Percentiles rank a stretch among this genome's conserved stretches.
These are phyloP conservation scores for Chloromyia formosa DNA, from an alignment of 2,888 invertebrate species.

Conservation along the genomic window DNA sequence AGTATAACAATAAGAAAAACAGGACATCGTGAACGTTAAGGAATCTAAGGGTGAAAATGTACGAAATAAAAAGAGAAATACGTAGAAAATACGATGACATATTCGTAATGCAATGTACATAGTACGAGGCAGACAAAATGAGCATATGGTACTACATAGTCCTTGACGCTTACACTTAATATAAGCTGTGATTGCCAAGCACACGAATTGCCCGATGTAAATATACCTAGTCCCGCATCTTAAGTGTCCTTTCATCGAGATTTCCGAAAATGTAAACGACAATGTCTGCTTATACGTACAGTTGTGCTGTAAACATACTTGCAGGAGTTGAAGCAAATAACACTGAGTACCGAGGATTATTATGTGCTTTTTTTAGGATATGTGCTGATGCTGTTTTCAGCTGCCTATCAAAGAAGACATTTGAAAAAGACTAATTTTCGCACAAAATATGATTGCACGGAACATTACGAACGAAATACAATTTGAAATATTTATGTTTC, in stretches of 20 bases:
- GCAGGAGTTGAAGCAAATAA: no score
- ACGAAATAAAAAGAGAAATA: conserved; percentile 11
- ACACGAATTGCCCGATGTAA: neutral
- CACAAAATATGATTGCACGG: neutral
- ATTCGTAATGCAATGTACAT: neutral
- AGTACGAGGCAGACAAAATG: neutral
- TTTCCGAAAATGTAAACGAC: neutral
- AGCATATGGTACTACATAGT: neutral
- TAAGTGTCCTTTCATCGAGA: neutral
- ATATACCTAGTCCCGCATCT: neutral
- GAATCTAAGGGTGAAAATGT: conserved; percentile 25
- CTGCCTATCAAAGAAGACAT: conserved; percentile 4
- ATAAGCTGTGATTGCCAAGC: neutral
- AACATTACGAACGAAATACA: conserved; percentile 4
- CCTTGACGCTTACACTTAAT: conserved; percentile 4
- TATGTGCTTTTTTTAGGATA: no score
- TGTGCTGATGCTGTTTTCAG: neutral
- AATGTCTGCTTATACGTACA: neutral
- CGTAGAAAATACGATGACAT: conserved; percentile 5
- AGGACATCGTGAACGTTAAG: conserved; percentile 9
- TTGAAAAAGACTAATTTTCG: conserved; percentile 12
- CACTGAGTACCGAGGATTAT: no score
- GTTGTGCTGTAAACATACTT: neutral
- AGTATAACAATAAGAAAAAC: conserved; percentile 52
- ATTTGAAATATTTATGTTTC: conserved; percentile 31